These are phyloP conservation scores for Mesochorus sp. DNA, from an alignment of 2,888 invertebrate species.

Conservation along the genomic window DNA sequence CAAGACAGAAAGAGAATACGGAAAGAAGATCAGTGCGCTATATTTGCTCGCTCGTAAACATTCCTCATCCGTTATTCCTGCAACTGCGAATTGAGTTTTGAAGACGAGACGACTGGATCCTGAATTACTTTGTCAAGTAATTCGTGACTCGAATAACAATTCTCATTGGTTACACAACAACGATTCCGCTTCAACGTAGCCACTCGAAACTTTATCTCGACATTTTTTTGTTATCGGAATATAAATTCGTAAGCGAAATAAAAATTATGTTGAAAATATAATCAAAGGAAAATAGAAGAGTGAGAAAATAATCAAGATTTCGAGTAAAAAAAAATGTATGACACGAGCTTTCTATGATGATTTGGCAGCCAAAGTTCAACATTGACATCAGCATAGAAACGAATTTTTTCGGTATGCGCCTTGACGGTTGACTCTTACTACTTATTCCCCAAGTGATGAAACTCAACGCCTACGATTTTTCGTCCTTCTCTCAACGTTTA, in stretches of 20 bases:
- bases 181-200: background rate
- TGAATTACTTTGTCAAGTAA: slow-evolving; percentile 52
- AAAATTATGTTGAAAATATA: too few relatives aligned
- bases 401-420: too few relatives aligned
- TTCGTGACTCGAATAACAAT: slow-evolving; percentile 49
- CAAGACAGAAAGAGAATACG: slow-evolving; percentile 20
- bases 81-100: slow-evolving; percentile 54
- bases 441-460: slow-evolving; percentile 38
- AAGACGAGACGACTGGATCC: slow-evolving; percentile 32
- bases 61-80: background rate
- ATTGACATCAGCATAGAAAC: background rate
- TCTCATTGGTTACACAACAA: background rate
- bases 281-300: too few relatives aligned
- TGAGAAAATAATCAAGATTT: too few relatives aligned
- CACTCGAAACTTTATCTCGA: too few relatives aligned
- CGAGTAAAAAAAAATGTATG: too few relatives aligned
- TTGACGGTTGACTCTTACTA: slow-evolving; percentile 49
- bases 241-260: too few relatives aligned
- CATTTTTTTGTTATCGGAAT: background rate
- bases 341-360: background rate
- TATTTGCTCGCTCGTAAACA: slow-evolving; percentile 8
- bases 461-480: slow-evolving; percentile 31
- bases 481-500: background rate
- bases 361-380: background rate
- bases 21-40: slow-evolving; percentile 4